Evolutionary conservation across 2,888 invertebrate genomes (phyloP), one percentile per base, ranked within the genome.

Genomic region (Tipula helvola): DNA sequence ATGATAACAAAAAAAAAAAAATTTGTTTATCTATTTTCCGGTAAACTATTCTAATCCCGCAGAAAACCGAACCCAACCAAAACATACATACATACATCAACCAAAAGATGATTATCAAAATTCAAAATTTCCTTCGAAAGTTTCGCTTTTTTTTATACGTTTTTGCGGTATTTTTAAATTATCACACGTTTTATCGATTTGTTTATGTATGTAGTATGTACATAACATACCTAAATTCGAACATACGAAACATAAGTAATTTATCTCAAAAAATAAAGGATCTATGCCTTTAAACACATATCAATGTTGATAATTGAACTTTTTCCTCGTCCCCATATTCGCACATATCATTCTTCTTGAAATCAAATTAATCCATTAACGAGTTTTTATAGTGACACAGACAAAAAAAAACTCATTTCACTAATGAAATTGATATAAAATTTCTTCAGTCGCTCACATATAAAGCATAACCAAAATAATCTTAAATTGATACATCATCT

Each of bases 321-420:
- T 71, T 13, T 71, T 71, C 12, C 71, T 71, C 28, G 3, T 12
- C 18, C 71, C 18, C 18, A 2, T 18, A 71, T 28, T 2, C 1
- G 28, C 28, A 71, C 28, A 18, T 71, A 71, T 71, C 71, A 28
- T 28, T 71, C 71, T 71, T 71, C 71, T 71, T 28, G 28, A 71
- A 71, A 71, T 71, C 71, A 71, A 71, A 71, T 71, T 71, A 71
- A 71, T 71, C 71, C 71, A 71, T 71, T 71, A 71, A 71, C 71
- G 71, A 71, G 71, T 71, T 71, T 71, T 71, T 71, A 71, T 71
- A 71, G 71, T 71, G 71, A 71, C 71, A 71, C 71, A 28, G 28
- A n/a, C n/a, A n/a, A 52, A 71, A 71, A 71, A 71, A 71, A 71
- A 71, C 7, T 71, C 18, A 71, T 71, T 71, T 71, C 71, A 28